Base-by-base conservation (phyloP, 2,797 vertebrate species). In the Philypnodon macrostomus region DNA sequence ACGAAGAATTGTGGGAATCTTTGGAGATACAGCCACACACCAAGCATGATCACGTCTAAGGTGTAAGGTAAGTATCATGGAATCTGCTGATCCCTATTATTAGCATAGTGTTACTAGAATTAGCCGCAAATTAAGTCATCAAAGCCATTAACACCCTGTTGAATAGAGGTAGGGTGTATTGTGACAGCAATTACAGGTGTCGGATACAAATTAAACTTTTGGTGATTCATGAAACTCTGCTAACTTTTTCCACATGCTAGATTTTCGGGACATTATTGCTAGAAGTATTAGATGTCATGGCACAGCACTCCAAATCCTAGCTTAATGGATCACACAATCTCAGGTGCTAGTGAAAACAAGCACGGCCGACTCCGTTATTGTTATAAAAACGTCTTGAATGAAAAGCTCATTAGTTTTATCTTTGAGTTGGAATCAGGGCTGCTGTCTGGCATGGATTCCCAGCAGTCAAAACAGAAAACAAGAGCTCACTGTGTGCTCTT, bases 401-500 rank as follows among this genome's bases (percentile, higher is more conserved):
- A 85, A 83, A 83, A 84, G 62, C 84, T 86, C 80, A 85, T 87
- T 86, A 85, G 80, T 82, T 85, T 87, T 85, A 86, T 87, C 83
- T 87, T 73, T 86, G 77, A 81, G 81, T 73, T 79, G 83, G 79
- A 85, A 87, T 86, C 81, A 79, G 81, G 72, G 75, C 67, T 77
- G 75, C 79, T 81, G 82, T 85, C 83, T 87, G 80, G 83, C 80
- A 69, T 81, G 79, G 82, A 79, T 82, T 86, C 80, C 79, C 81
- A 80, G 81, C 85, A 87, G 85, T 86, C 87, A 87, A 87, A 87
- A 88, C 80, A 87, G 85, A 88, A 87, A 88, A 88, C 84, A 87
- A 86, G 80, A 86, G 85, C 85, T 86, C 84, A 83, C 83, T 84
- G 80, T 86, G 82, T 81, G 79, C 79, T 88, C 79, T 85, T 85